phyloP scores from a whole-genome alignment of 1,140 invertebrate genomes.

The Agrilus planipennis region DNA sequence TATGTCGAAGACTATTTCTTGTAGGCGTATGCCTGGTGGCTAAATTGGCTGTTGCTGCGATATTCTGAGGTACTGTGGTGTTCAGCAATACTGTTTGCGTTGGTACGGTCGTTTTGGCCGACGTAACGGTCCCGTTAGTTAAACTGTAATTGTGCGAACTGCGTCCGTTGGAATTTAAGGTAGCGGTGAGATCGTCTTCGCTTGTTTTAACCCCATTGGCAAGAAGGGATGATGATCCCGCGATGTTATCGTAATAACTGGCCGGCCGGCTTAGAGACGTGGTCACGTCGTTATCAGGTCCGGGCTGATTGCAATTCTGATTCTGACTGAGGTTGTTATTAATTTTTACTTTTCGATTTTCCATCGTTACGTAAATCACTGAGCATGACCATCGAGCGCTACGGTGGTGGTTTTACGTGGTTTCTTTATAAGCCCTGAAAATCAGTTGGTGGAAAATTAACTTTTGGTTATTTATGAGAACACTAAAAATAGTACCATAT shows the following conservation, averaged over 20 bases:
- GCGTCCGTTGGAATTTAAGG: background rate
- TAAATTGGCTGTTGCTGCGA: conserved; percentile 44
- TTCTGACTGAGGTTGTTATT: too few species aligned
- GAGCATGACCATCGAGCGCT: too few species aligned
- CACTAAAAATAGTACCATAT: too few species aligned
- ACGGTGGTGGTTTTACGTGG: too few species aligned
- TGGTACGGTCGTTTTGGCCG: conserved; percentile 5
- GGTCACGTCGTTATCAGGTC: too few species aligned
- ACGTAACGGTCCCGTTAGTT: background rate
- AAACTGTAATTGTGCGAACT: background rate
- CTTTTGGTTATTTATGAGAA: too few species aligned
- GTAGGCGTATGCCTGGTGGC: conserved; percentile 54
- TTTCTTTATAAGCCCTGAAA: too few species aligned
- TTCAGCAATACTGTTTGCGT: conserved; percentile 33
- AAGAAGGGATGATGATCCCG: background rate
- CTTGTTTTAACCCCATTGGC: background rate
- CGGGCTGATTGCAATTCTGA: too few species aligned
- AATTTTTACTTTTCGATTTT: too few species aligned
- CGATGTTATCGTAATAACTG: conserved; percentile 17
- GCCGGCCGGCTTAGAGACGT: conserved; percentile 12
- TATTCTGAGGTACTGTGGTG: conserved; percentile 58
- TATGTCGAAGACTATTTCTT: conserved; percentile 55
- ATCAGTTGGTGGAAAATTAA: too few species aligned
- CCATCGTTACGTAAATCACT: too few species aligned
- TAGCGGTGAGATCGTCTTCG: conserved; percentile 3